Evolutionary conservation across 2,113 vertebrate genomes (phyloP), one percentile per base, ranked within the genome.

Genomic region (Osmerus mordax): DNA sequence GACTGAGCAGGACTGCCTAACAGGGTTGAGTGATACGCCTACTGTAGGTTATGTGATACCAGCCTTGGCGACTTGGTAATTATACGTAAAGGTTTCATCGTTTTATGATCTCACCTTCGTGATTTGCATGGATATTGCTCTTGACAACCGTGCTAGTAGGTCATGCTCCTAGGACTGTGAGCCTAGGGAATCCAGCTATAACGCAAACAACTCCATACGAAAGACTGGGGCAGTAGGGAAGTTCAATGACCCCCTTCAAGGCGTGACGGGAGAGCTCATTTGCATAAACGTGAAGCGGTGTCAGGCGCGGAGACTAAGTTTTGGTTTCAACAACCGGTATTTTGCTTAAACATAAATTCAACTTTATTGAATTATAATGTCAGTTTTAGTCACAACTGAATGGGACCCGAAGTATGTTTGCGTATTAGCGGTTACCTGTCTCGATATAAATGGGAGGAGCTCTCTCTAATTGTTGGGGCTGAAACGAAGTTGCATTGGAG

Each of bases 231-330:
- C 3, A n/a, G 21, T 56, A 12, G 61, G 72, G 47, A 72, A 86
- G 88, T 87, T 89, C 84, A 86, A 73, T 88, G 87, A 89, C 82
- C 88, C 70, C 73, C 7, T 18, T 55, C 18, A 73, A 81, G 87
- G 87, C 82, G 89, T 86, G 87, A 80, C 79, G 25, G 25, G 1
- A 18, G 9, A 4, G 2, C 36, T 67, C 1, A 67, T 78, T 74
- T 81, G 56, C 81, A 75, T 79, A 12, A 62, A 36, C 54, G 73
- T 32, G 25, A 72, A 18, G 55, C 1, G 1, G 3, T 18, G 54
- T 16, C 14, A n/a, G 7, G 54, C 7, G 54, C 29, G 15, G 15
- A 16, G 55, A 18, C 4, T 18, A 56, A 16, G 4, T 19, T 56
- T n/a, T 56, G n/a, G n/a, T 56, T 56, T 56, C 5, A 18, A 16